phyloP scores from a whole-genome alignment of 2,888 invertebrate species.

The Xestoiulus laeticollis region DNA sequence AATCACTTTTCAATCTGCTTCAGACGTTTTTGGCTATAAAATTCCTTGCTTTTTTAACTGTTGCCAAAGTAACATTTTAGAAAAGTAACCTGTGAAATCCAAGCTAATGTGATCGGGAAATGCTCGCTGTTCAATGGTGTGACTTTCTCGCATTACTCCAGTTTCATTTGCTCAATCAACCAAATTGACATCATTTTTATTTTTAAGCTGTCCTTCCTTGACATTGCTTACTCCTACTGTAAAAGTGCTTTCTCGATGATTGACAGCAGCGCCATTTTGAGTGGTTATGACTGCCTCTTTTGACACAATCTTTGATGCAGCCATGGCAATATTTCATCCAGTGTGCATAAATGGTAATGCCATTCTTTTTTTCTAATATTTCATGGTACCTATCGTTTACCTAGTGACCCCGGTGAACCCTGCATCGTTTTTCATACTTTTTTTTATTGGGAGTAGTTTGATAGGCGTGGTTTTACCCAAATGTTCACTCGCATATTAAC shows the following conservation, averaged over 20 bases:
- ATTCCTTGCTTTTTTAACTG: too few species aligned
- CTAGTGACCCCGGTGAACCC: not conserved
- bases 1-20: too few species aligned
- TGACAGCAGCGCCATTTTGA: not conserved
- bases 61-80: too few species aligned
- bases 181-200: not conserved
- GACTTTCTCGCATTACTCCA: not conserved
- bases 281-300: not conserved
- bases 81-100: too few species aligned
- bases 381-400: not conserved
- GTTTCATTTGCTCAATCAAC: not conserved
- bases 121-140: not conserved
- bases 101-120: too few species aligned
- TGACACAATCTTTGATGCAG: not conserved
- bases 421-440: not conserved
- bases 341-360: too few species aligned
- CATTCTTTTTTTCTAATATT: too few species aligned
- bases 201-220: not conserved
- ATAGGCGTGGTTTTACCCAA: not conserved
- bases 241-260: not conserved
- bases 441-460: not conserved
- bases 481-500: not conserved
- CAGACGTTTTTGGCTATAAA: too few species aligned
- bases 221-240: not conserved
- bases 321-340: not conserved